Conservation (phyloP, 1,140 invertebrate species). For the Magallana angulata region DNA sequence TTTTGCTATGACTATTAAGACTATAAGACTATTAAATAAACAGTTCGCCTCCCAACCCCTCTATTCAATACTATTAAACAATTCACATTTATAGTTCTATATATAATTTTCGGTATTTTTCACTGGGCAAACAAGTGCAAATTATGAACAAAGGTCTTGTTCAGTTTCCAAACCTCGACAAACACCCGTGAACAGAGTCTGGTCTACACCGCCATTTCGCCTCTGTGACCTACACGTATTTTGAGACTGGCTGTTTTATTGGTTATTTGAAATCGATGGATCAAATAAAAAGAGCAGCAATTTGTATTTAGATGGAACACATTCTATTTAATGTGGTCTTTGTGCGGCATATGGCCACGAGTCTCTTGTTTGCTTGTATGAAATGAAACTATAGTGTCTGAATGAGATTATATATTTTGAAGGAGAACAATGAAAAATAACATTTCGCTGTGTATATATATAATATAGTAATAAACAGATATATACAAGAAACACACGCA, state of each 20-base stretch:
- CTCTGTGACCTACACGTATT: too few relatives aligned
- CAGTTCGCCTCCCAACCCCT: too few relatives aligned
- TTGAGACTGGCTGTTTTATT: neutral
- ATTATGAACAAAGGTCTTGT: too few relatives aligned
- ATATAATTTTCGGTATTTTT: too few relatives aligned
- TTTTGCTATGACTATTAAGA: too few relatives aligned
- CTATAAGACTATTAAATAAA: too few relatives aligned
- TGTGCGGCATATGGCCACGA: neutral
- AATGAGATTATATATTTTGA: neutral
- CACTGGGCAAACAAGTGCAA: too few relatives aligned
- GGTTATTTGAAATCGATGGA: neutral
- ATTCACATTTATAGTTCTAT: too few relatives aligned
- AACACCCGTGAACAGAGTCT: too few relatives aligned
- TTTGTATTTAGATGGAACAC: neutral
- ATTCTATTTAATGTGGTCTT: neutral
- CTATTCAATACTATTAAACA: too few relatives aligned
- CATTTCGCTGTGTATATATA: constrained; percentile 25
- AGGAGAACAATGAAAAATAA: constrained; percentile 23
- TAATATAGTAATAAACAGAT: constrained; percentile 26
- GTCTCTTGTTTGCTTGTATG: neutral
- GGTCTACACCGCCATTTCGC: too few relatives aligned
- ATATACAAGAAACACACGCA: constrained; percentile 30
- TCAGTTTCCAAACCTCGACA: too few relatives aligned
- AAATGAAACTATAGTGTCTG: neutral
- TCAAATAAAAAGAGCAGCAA: neutral